A percentile compares a stretch with the other conserved stretches of the same genome.
These are phyloP conservation scores for Emydura subglobosa DNA, from an alignment of 2,113 vertebrate species.

Conservation along the genomic window DNA sequence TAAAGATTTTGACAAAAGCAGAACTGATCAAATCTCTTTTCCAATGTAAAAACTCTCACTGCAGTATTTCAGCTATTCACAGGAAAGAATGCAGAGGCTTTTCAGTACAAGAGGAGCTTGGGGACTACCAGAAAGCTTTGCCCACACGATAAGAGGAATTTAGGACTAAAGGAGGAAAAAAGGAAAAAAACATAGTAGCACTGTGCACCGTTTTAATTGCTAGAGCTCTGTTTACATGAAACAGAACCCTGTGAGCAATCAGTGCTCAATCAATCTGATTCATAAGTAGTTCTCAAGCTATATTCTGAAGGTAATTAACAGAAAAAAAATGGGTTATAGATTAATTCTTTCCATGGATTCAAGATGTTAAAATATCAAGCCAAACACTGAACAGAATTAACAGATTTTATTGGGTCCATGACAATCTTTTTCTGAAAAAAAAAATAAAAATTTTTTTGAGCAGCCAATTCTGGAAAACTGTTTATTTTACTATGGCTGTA, in stretches of 20 bases:
- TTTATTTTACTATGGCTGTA: accelerated
- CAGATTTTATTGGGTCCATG: neutral
- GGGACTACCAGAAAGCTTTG: neutral
- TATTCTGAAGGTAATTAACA: conserved; percentile 65
- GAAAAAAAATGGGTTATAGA: conserved; percentile 25
- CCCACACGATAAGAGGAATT: neutral
- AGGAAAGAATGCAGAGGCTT: neutral
- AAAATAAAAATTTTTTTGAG: neutral
- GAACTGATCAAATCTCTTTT: neutral
- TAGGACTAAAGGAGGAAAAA: neutral
- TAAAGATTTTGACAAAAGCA: neutral
- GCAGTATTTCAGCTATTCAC: neutral
- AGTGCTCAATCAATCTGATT: neutral
- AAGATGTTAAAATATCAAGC: conserved; percentile 24
- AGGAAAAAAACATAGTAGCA: neutral
- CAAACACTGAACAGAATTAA: neutral
- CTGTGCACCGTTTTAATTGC: neutral
- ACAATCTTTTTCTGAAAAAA: neutral
- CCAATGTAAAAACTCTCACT: neutral
- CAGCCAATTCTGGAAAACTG: neutral
- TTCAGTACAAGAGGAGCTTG: neutral
- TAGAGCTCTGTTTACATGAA: conserved; percentile 42
- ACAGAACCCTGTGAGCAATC: conserved; percentile 5
- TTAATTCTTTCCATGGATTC: conserved; percentile 35
- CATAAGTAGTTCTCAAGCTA: conserved; percentile 40